These are phyloP conservation scores for Pelagia noctiluca DNA, from an alignment of 30 jellyfish, hydroid and myxozoan species.

Conservation along the genomic window DNA sequence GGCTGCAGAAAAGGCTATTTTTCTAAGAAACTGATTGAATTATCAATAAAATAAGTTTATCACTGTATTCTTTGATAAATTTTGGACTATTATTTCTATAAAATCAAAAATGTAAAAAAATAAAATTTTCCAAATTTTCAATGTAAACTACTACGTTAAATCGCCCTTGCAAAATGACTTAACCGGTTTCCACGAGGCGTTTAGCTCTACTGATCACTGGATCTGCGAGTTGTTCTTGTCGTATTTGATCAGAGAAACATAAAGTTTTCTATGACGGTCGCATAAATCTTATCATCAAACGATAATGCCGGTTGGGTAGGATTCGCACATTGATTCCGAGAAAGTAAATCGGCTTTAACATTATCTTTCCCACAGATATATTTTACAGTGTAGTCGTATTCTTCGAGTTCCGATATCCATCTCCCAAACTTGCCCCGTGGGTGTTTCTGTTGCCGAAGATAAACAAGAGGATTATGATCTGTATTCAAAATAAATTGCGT, in stretches of 20 bases:
- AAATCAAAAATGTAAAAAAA: too few species aligned
- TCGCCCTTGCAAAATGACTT: constrained; percentile 30
- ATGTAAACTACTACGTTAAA: too few species aligned
- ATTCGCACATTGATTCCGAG: neutral
- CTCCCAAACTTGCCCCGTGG: constrained; percentile 18
- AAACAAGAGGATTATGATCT: constrained; percentile 23
- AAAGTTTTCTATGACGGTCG: constrained; percentile 2
- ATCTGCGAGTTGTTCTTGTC: constrained; percentile 25
- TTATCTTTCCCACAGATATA: constrained; percentile 19
- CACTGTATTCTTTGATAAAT: too few species aligned
- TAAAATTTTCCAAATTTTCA: too few species aligned
- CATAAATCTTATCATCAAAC: constrained; percentile 21
- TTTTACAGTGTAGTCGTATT: neutral
- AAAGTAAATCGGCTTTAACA: constrained; percentile 7
- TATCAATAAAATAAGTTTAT: too few species aligned
- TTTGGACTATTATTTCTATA: too few species aligned
- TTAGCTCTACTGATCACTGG: constrained; percentile 30
- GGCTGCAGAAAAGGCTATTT: too few species aligned
- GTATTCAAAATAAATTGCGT: neutral
- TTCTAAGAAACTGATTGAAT: too few species aligned
- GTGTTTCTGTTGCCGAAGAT: constrained; percentile 17
- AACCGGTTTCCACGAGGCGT: constrained; percentile 1
- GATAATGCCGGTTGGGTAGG: constrained; percentile 2
- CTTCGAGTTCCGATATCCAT: too few species aligned
- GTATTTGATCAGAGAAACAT: constrained; percentile 5